phyloP scores from a whole-genome alignment of 2,888 invertebrate species.

The Epirrhoe alternata region DNA sequence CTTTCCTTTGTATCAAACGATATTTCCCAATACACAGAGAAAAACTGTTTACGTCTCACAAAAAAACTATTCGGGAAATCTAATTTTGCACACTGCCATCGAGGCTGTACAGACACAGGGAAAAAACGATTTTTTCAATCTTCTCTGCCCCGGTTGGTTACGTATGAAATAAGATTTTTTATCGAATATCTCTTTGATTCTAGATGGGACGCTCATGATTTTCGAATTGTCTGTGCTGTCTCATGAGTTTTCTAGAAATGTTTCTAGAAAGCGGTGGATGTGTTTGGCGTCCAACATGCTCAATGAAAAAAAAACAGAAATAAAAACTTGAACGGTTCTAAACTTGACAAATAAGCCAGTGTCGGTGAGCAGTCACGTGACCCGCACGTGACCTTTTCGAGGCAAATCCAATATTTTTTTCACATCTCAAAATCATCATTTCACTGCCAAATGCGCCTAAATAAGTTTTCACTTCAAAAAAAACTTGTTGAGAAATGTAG shows the following conservation, averaged over 20 bases:
- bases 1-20: not conserved
- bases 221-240: constrained; percentile 27
- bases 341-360: too few species aligned
- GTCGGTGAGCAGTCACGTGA: too few species aligned
- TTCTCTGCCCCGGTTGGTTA: constrained; percentile 39
- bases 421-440: too few species aligned
- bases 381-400: too few species aligned
- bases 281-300: not conserved
- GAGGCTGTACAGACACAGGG: constrained; percentile 30
- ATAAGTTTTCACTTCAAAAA: too few species aligned
- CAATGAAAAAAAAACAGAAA: too few species aligned
- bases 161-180: constrained; percentile 40
- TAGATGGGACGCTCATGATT: constrained; percentile 32
- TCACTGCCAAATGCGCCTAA: too few species aligned
- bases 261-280: not conserved
- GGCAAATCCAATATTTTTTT: too few species aligned
- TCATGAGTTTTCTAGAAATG: constrained; percentile 19
- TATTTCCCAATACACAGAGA: constrained; percentile 10
- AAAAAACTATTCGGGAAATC: constrained; percentile 38
- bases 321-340: too few species aligned
- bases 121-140: constrained; percentile 34
- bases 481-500: too few species aligned
- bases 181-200: constrained; percentile 40
- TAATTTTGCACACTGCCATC: constrained; percentile 37
- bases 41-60: constrained; percentile 27